Conservation (phyloP, 2,797 vertebrate genomes). For the Podargus strigoides region DNA sequence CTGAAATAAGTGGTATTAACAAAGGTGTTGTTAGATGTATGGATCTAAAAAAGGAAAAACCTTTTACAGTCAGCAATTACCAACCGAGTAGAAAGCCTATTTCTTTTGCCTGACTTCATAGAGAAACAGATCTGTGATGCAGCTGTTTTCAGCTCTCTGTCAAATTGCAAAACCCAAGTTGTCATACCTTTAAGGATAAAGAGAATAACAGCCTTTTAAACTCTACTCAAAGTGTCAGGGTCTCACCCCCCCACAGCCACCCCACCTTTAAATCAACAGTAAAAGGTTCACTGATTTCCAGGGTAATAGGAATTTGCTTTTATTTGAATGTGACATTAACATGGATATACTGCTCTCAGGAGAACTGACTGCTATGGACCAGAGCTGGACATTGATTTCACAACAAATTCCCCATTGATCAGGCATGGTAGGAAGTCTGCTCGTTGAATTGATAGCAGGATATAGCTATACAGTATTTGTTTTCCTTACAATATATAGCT, state of each 20-base stretch:
- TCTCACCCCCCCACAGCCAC: background rate
- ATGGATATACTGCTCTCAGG: slow-evolving; percentile 58
- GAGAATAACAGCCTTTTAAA: slow-evolving; percentile 57
- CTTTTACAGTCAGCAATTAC: slow-evolving; percentile 9
- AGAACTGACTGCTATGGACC: slow-evolving; percentile 13
- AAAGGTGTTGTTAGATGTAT: background rate
- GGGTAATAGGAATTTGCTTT: slow-evolving; percentile 41
- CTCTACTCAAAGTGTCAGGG: slow-evolving; percentile 26
- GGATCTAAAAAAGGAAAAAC: background rate
- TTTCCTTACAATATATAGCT: slow-evolving; percentile 59
- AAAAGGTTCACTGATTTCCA: slow-evolving; percentile 52
- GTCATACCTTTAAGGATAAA: slow-evolving; percentile 36
- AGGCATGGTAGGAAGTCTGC: slow-evolving; percentile 32
- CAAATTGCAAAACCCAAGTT: background rate
- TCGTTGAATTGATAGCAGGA: slow-evolving; percentile 34
- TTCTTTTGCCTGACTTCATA: slow-evolving; percentile 29
- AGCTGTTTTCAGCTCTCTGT: slow-evolving; percentile 21
- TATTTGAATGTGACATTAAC: slow-evolving; percentile 65
- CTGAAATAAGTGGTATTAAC: background rate
- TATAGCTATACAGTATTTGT: slow-evolving; percentile 51
- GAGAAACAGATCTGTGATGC: background rate
- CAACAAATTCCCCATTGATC: slow-evolving; percentile 51
- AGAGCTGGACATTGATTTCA: slow-evolving; percentile 57
- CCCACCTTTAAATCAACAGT: slow-evolving; percentile 50
- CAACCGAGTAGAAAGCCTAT: background rate